These are phyloP conservation scores for Poeciliopsis presidionis DNA, from an alignment of 2,797 vertebrate genomes.

Conservation along the genomic window DNA sequence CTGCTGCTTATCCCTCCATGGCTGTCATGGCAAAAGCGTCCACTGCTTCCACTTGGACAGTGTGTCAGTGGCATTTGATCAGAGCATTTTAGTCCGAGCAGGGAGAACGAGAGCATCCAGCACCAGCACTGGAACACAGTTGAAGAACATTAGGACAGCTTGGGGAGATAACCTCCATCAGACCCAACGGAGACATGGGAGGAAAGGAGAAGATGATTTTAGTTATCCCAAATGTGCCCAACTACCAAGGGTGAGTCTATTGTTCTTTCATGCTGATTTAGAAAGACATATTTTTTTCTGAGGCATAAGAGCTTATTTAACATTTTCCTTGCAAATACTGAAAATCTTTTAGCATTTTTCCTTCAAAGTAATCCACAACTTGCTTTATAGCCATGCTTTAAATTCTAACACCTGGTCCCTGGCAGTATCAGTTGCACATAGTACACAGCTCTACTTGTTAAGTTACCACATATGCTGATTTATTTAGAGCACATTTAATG, in stretches of 20 bases:
- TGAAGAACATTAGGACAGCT: slow-evolving; percentile 75
- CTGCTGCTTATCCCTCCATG: slow-evolving; percentile 52
- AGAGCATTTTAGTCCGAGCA: background rate
- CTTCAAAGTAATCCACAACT: slow-evolving; percentile 37
- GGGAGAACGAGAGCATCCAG: slow-evolving; percentile 70
- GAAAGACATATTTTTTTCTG: background rate
- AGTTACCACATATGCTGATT: slow-evolving; percentile 34
- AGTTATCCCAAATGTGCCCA: slow-evolving; percentile 78
- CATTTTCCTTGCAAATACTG: background rate
- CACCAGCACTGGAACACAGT: slow-evolving; percentile 24
- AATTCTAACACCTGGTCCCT: slow-evolving; percentile 67
- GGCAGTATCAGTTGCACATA: slow-evolving; percentile 46
- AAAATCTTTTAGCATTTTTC: slow-evolving; percentile 22
- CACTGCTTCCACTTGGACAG: slow-evolving; percentile 42
- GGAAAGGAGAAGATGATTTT: slow-evolving; percentile 87
- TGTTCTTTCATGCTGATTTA: background rate
- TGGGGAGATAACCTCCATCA: slow-evolving; percentile 40
- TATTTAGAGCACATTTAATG: slow-evolving; percentile 22
- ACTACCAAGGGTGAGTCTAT: slow-evolving; percentile 82
- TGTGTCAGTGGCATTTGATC: slow-evolving; percentile 32
- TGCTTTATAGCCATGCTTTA: slow-evolving; percentile 51
- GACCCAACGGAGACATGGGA: slow-evolving; percentile 81
- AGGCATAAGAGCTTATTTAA: background rate
- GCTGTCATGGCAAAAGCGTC: slow-evolving; percentile 50
- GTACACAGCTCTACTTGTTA: slow-evolving; percentile 54